Evolutionary conservation across 2,797 vertebrate species (phyloP), one percentile per base, ranked within the genome.

Genomic region (Rhinatrema bivittatum): DNA sequence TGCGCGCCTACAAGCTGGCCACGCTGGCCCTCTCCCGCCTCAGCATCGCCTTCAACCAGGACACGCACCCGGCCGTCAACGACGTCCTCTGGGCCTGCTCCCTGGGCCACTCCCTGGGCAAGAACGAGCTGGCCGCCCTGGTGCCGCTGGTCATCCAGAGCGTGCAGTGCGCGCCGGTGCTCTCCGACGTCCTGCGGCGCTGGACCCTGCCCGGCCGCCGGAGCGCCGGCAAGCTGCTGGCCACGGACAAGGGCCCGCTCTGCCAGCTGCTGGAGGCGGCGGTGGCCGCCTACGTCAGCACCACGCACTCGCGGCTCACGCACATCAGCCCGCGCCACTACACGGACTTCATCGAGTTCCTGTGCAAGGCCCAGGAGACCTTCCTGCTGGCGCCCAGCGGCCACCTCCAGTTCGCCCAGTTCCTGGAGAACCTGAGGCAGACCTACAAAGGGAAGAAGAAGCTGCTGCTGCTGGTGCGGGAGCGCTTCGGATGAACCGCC

Each of bases 281-380:
- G 0, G 68, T 79, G 10, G 57, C 67, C 0, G 71, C 76, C 17
- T 79, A 79, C 27, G 56, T 79, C 48, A 60, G 56, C 53, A 78
- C 75, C 46, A 78, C 73, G 18, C 76, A 78, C 34, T 77, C 71
- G 1, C 87, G 91, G 46, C 85, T 94, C 53, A 93, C 90, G 1
- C 90, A 93, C 80, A 93, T 93, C 69, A 91, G 89, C 53, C 91
- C 91, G 0, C 86, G 90, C 22, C 91, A 93, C 80, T 93, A 94
- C 1, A 87, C 89, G 0, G 91, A 93, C 61, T 93, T 92, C 58
- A 90, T 93, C 1, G 89, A 93, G 65, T 94, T 93, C 72, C 80
- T 80, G 20, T 65, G 62, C 39, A 75, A 80, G 41, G 75, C 75
- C 10, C 61, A 75, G 0, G 76, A 79, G 45, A 78, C 77, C 18